Percentiles rank a stretch among this genome's conserved stretches.
Conservation (phyloP, 2,888 invertebrate genomes). For the Scaptodrosophila latifasciaeformis region DNA sequence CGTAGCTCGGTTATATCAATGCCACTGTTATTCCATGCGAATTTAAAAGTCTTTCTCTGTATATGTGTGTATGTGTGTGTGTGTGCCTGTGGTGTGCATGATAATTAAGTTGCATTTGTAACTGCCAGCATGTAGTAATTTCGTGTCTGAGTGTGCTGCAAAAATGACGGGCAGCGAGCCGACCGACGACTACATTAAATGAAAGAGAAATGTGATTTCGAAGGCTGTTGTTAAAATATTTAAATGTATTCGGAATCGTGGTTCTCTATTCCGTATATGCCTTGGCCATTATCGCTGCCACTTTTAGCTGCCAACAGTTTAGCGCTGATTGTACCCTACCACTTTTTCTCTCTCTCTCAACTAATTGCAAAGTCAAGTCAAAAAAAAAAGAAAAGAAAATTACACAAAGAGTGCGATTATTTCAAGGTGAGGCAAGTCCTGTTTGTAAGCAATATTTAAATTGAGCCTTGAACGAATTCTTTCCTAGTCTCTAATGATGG, state of each 20-base stretch:
- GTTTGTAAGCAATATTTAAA: slow-evolving; percentile 10
- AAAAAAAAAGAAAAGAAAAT: too few species aligned
- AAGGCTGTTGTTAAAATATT: slow-evolving; percentile 64
- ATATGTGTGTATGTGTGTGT: slow-evolving; percentile 6
- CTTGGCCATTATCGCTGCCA: slow-evolving; percentile 4
- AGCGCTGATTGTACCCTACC: slow-evolving; percentile 37
- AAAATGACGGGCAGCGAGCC: slow-evolving; percentile 12
- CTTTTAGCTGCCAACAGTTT: neutral
- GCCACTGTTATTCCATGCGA: too few species aligned
- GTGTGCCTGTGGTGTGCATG: slow-evolving; percentile 25
- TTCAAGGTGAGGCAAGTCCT: slow-evolving; percentile 32
- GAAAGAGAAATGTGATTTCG: slow-evolving; percentile 61
- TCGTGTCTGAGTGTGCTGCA: slow-evolving; percentile 21
- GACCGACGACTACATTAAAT: slow-evolving; percentile 27
- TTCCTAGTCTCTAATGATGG: too few species aligned
- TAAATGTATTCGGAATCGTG: slow-evolving; percentile 48
- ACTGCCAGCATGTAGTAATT: slow-evolving; percentile 40
- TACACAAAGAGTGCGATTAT: slow-evolving; percentile 31
- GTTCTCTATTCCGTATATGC: neutral
- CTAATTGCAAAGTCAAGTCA: slow-evolving; percentile 47
- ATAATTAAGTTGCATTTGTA: slow-evolving; percentile 58
- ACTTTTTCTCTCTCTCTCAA: slow-evolving; percentile 36
- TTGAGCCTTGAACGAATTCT: slow-evolving; percentile 29
- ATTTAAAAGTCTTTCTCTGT: neutral
- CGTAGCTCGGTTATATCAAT: too few species aligned